Conservation (phyloP, 2,797 vertebrate species). For the Gallinago nigripennis region DNA sequence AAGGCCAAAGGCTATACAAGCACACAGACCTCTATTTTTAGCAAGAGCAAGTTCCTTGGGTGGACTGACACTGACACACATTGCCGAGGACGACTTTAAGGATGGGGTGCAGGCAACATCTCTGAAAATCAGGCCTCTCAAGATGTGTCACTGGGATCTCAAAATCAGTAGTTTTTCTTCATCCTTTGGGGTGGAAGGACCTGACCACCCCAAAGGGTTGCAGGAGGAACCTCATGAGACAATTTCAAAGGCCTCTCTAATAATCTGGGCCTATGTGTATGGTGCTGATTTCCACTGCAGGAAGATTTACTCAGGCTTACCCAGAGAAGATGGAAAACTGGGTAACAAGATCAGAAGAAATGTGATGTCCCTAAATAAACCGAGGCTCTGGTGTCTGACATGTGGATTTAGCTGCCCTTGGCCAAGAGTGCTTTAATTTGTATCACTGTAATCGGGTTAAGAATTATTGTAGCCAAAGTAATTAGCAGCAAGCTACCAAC, state of each 20-base stretch:
- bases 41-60: background rate
- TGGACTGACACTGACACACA: background rate
- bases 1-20: background rate
- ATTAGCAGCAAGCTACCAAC: slow-evolving; percentile 71
- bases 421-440: slow-evolving; percentile 68
- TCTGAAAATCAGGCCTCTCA: background rate
- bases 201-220: background rate
- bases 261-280: slow-evolving; percentile 23
- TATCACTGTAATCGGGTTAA: slow-evolving; percentile 75
- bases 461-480: slow-evolving; percentile 74
- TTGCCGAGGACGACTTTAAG: background rate
- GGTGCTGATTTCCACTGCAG: slow-evolving; percentile 30
- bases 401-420: slow-evolving; percentile 63
- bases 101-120: background rate
- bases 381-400: slow-evolving; percentile 62
- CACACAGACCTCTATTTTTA: background rate
- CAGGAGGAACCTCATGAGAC: background rate
- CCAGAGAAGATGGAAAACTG: slow-evolving; percentile 63
- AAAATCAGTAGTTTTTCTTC: background rate
- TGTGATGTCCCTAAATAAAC: slow-evolving; percentile 67
- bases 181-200: background rate
- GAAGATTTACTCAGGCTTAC: slow-evolving; percentile 67
- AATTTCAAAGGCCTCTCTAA: slow-evolving; percentile 40
- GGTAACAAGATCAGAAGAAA: slow-evolving; percentile 68
- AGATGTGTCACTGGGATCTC: background rate